phyloP scores from a whole-genome alignment of 2,113 vertebrate species.

The Barbus barbus region DNA sequence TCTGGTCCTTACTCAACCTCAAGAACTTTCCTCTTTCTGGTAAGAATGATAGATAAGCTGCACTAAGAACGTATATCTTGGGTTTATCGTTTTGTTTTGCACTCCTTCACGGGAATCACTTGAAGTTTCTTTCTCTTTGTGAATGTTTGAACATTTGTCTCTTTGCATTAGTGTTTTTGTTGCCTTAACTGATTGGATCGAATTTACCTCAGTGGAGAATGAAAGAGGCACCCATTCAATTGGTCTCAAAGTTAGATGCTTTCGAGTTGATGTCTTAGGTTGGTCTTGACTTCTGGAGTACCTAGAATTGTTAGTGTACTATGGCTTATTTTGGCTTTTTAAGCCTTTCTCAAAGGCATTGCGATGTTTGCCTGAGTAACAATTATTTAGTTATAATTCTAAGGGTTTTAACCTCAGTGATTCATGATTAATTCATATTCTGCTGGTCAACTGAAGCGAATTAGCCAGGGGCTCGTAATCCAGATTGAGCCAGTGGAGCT shows the following conservation, averaged over 20 bases:
- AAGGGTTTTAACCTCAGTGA: conserved; percentile 19
- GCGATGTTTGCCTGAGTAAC: neutral
- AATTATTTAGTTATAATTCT: neutral
- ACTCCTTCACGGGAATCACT: neutral
- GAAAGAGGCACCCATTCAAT: neutral
- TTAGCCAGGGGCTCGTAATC: conserved; percentile 58
- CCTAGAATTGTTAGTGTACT: neutral
- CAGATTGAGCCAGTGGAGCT: conserved; percentile 6
- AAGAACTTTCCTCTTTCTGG: conserved; percentile 50
- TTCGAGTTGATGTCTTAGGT: neutral
- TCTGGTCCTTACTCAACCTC: conserved; percentile 52
- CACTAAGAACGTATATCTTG: neutral
- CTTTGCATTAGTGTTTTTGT: neutral
- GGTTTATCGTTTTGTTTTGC: neutral
- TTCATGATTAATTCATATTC: conserved; percentile 52
- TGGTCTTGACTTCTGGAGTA: neutral
- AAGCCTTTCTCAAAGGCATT: neutral
- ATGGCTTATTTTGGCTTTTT: neutral
- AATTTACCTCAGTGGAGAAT: neutral
- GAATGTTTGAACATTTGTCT: conserved; percentile 1
- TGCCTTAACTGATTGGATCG: neutral
- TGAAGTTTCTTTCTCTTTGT: neutral
- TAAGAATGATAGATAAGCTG: conserved; percentile 43
- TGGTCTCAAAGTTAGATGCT: neutral
- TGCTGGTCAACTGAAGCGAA: conserved; percentile 38